Evolutionary conservation across 2,113 vertebrate species (phyloP), one percentile per base, ranked within the genome.

Genomic region (Isichthys henryi): DNA sequence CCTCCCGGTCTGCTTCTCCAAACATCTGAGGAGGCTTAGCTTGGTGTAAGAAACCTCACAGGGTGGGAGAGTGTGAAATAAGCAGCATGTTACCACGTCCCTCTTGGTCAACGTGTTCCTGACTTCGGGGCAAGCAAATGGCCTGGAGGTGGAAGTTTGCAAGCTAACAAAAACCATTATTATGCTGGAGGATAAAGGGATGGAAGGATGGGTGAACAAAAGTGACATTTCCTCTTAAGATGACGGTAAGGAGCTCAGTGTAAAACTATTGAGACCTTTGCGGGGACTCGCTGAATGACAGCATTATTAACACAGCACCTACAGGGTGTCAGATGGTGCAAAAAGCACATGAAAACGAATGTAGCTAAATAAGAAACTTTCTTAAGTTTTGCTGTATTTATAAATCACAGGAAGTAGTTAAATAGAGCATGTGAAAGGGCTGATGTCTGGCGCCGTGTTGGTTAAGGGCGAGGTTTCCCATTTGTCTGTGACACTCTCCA

Each of bases 1-100:
- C 56, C 70, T 66, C 62, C 8, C 66, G 39, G 21, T 50, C 8
- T 13, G 21, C 6, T 70, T 70, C 85, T 86, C 53, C 52, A 66
- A 85, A 70, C 88, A 89, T 90, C 88, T 87, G 86, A 89, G 89
- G 80, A 86, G 80, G 58, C 62, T 90, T 87, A 90, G 83, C 52
- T 21, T 27, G 45, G 17, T 46, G 23, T 3, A 5, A 21, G 39
- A 58, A 84, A 66, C 58, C 58, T n/a, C 58, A 66, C n/a, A 27
- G 62, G 62, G 62, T 11, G n/a, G 2, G 9, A 66, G 3, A 66
- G n/a, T 66, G n/a, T 27, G n/a, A 31, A 3, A 70, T 13, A 4
- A 70, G 10, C 62, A 11, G 23, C 62, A 5, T 27, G 62, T 31
- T n/a, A 27, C n/a, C 62, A 31, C n/a, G 1, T 70, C n/a, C 62